A percentile compares a stretch with the other conserved stretches of the same genome.
These are phyloP conservation scores for Brachyptera putata DNA, from an alignment of 2,888 invertebrate genomes.

Conservation along the genomic window DNA sequence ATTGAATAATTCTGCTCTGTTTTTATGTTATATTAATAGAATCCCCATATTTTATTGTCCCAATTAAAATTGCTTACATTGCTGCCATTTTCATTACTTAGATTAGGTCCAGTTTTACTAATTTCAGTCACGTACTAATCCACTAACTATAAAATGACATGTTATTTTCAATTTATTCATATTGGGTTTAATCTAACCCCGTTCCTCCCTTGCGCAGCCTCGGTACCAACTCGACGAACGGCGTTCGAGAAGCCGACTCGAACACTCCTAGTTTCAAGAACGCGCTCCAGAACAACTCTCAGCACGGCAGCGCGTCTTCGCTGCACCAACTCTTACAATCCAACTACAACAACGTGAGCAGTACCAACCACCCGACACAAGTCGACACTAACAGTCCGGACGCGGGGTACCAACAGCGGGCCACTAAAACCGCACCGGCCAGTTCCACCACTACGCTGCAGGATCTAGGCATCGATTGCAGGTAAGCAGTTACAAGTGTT, in stretches of 20 bases:
- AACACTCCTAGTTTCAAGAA: constrained; percentile 13
- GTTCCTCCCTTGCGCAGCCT: too few relatives aligned
- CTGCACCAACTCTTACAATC: constrained; percentile 45
- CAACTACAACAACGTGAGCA: constrained; percentile 41
- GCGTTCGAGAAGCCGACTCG: constrained; percentile 23
- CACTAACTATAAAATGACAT: too few relatives aligned
- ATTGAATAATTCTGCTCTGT: too few relatives aligned
- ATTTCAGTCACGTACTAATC: too few relatives aligned
- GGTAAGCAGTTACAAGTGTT: neutral
- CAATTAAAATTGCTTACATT: too few relatives aligned
- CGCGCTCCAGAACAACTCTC: neutral
- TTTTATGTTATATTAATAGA: too few relatives aligned
- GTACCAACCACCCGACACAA: constrained; percentile 26
- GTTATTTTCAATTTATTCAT: too few relatives aligned
- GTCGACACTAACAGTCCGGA: constrained; percentile 34
- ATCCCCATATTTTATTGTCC: too few relatives aligned
- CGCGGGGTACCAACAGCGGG: constrained; percentile 35
- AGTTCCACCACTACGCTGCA: constrained; percentile 15
- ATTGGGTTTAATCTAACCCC: too few relatives aligned
- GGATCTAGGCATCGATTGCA: constrained; percentile 26
- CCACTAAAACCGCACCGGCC: constrained; percentile 38
- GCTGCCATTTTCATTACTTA: too few relatives aligned
- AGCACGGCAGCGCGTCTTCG: constrained; percentile 35
- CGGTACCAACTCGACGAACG: neutral
- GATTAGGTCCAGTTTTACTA: too few relatives aligned